A percentile compares a stretch with the other conserved stretches of the same genome.
Evolutionary conservation across 2,797 vertebrate species (phyloP).

Genomic region (Sebastes variabilis): DNA sequence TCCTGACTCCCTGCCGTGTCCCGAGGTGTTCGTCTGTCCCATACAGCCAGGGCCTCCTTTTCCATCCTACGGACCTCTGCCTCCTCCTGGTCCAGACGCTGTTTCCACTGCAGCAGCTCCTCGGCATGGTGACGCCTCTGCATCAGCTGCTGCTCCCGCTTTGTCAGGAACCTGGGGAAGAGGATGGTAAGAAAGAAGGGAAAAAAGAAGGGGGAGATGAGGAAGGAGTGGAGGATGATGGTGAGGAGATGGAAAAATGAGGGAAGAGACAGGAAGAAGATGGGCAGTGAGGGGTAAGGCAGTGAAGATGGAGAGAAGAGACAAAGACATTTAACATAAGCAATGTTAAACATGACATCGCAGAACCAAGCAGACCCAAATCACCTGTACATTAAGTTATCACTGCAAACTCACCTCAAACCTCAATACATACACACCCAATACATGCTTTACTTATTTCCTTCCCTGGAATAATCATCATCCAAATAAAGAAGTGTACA

Average conservation of each 20-base stretch:
- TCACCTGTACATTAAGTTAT: conserved; percentile 37
- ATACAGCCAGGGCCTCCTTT: conserved; percentile 90
- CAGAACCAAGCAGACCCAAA: conserved; percentile 52
- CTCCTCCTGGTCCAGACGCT: conserved; percentile 92
- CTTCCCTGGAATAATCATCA: conserved; percentile 19
- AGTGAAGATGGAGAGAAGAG: conserved; percentile 20
- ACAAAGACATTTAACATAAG: conserved; percentile 42
- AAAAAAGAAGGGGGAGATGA: conserved; percentile 12
- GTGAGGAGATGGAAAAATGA: not conserved
- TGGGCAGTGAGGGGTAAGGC: not conserved
- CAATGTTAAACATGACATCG: conserved; percentile 25
- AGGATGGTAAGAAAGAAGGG: conserved; percentile 25
- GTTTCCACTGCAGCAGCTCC: conserved; percentile 94
- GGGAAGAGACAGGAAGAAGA: not conserved
- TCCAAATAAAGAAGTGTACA: conserved; percentile 36
- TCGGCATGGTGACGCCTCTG: conserved; percentile 92
- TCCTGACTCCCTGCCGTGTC: conserved; percentile 61
- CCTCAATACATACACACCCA: conserved; percentile 24
- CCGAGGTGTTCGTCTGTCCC: conserved; percentile 85
- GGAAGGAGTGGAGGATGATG: not conserved
- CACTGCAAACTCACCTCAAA: conserved; percentile 68
- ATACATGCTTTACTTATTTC: conserved; percentile 52
- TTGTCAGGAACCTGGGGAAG: conserved; percentile 91
- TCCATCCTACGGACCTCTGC: conserved; percentile 93
- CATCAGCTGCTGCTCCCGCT: conserved; percentile 95